Conservation (phyloP, 2,113 vertebrate species). For the Stegastes partitus region DNA sequence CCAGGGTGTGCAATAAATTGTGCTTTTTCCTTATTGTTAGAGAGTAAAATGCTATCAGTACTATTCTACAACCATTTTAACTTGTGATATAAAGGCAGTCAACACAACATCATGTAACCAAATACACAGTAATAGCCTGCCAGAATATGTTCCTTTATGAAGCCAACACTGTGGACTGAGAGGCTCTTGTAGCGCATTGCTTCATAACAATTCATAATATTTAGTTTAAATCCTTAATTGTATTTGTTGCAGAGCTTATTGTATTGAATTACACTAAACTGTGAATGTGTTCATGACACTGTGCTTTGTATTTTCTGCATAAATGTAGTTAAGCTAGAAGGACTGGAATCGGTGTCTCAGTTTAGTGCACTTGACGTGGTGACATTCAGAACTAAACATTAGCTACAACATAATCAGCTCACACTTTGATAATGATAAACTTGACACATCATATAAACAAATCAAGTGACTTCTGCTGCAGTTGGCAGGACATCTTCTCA, state of each 20-base stretch:
- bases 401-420: neutral
- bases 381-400: neutral
- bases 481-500: slow-evolving; percentile 16
- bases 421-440: neutral
- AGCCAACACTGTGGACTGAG: neutral
- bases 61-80: too few species aligned
- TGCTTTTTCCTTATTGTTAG: too few species aligned
- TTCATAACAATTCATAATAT: neutral
- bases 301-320: neutral
- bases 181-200: neutral
- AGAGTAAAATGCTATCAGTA: too few species aligned
- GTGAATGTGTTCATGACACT: slow-evolving; percentile 3
- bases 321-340: neutral
- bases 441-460: slow-evolving; percentile 1
- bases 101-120: neutral
- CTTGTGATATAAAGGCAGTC: too few species aligned
- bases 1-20: neutral
- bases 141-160: neutral
- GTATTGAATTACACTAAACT: neutral
- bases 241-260: neutral
- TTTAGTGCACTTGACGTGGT: neutral
- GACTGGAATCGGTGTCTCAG: neutral
- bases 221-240: neutral
- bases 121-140: neutral
- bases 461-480: neutral